Evolutionary conservation across 2,888 invertebrate genomes (phyloP).

Genomic region (Ochropleura plecta): DNA sequence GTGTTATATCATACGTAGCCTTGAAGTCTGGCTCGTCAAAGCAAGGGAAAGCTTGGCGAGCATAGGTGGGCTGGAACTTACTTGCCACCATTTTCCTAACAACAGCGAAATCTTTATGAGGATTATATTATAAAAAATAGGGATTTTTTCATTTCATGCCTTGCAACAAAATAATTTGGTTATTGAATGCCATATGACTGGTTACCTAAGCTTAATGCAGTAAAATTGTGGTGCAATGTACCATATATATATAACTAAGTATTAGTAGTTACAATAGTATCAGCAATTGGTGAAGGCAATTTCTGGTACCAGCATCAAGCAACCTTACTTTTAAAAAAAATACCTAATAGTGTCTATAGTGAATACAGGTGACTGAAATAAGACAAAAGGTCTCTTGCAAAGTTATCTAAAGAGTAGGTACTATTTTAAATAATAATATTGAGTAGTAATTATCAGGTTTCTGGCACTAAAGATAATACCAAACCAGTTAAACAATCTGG

Average conservation of each 20-base stretch:
- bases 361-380: background rate
- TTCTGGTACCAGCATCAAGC: no score
- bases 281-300: no score
- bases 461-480: no score
- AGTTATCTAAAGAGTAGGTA: background rate
- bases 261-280: no score
- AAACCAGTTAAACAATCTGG: background rate
- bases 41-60: slow-evolving; percentile 98
- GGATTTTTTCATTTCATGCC: background rate
- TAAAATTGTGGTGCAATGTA: background rate
- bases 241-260: background rate
- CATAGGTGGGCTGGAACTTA: slow-evolving; percentile 98
- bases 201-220: background rate
- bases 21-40: slow-evolving; percentile 98
- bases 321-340: background rate
- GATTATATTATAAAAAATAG: background rate
- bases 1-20: slow-evolving; percentile 94
- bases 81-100: slow-evolving; percentile 95
- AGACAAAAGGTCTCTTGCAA: background rate
- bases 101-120: slow-evolving; percentile 67
- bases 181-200: background rate
- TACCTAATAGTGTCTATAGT: no score
- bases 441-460: no score
- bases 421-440: no score
- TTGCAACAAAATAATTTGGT: background rate